Conservation (phyloP, 2,797 vertebrate species). For the Liparis tanakae region DNA sequence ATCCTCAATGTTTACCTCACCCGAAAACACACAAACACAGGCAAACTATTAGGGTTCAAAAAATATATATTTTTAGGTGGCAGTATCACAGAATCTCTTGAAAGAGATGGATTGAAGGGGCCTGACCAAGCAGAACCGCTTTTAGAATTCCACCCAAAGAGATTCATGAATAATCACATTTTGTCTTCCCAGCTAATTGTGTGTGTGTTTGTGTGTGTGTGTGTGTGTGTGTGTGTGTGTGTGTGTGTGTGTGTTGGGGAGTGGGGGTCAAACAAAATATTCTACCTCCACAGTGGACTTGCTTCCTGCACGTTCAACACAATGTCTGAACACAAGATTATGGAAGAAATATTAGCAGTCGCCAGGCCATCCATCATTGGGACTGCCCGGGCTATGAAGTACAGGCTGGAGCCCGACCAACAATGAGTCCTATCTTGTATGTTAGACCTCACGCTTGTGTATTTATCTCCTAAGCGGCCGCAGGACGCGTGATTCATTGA, state of each 20-base stretch:
- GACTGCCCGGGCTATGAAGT: slow-evolving; percentile 76
- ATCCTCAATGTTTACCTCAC: slow-evolving; percentile 27
- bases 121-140: slow-evolving; percentile 29
- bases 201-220: too few species aligned
- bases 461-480: slow-evolving; percentile 83
- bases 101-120: slow-evolving; percentile 39
- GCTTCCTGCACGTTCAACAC: slow-evolving; percentile 58
- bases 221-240: not conserved
- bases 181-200: slow-evolving; percentile 48
- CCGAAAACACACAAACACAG: slow-evolving; percentile 2
- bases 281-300: slow-evolving; percentile 63
- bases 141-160: slow-evolving; percentile 33
- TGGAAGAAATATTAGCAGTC: slow-evolving; percentile 77
- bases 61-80: slow-evolving; percentile 20
- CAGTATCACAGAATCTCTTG: slow-evolving; percentile 12
- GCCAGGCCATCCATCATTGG: slow-evolving; percentile 80
- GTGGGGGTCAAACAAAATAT: not conserved
- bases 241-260: too few species aligned
- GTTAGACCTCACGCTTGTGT: slow-evolving; percentile 80
- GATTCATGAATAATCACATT: slow-evolving; percentile 62
- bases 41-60: slow-evolving; percentile 9
- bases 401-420: slow-evolving; percentile 73
- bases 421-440: slow-evolving; percentile 83
- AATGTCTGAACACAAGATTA: slow-evolving; percentile 70
- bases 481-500: slow-evolving; percentile 82